Base-by-base conservation (phyloP, 2,797 vertebrate genomes). In the Phaenicophaeus curvirostris region DNA sequence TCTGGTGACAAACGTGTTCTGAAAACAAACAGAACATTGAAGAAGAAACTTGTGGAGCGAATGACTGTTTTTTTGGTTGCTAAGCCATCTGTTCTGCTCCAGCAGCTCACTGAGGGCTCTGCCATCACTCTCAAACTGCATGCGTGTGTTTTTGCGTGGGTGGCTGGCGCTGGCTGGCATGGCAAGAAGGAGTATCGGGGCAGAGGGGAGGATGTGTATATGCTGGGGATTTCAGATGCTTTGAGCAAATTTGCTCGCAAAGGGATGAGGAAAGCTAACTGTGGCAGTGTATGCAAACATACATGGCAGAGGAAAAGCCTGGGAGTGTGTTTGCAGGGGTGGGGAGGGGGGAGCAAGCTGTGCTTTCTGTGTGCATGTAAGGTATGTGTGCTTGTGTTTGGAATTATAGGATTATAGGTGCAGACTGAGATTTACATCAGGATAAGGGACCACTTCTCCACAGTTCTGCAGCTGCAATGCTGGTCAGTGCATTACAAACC, bases 11-110 rank as follows among this genome's bases (percentile, higher is more conserved):
- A 85, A 85, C 85, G 35, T 90, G 87, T 94, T 95, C 96, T 90
- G 95, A 93, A 97, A 97, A 97, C 96, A 97, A 97, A 97, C 96
- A 97, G 85, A 96, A 91, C 68, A n/a, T 91, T 46, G 81, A 92
- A 83, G 85, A 94, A 95, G 79, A 93, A 96, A 97, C 93, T 96
- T 95, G 85, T 91, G 78, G 94, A 94, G 91, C 31, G 51, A 92
- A 66, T 95, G 95, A 95, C 94, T 96, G 94, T 72, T 95, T 94
- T 96, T 92, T 93, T 96, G 72, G 90, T 96, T 94, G 94, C 95
- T 94, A 91, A 96, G 90, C 96, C 97, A 97, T 97, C 97, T 97
- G 96, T 95, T 96, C 72, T 91, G 93, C 96, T 96, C 95, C 94
- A 82, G 93, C 91, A 96, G 94, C 91, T 96, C 74, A 13, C 77